phyloP scores from a whole-genome alignment of 2,888 invertebrate genomes.

The Rhingia rostrata region DNA sequence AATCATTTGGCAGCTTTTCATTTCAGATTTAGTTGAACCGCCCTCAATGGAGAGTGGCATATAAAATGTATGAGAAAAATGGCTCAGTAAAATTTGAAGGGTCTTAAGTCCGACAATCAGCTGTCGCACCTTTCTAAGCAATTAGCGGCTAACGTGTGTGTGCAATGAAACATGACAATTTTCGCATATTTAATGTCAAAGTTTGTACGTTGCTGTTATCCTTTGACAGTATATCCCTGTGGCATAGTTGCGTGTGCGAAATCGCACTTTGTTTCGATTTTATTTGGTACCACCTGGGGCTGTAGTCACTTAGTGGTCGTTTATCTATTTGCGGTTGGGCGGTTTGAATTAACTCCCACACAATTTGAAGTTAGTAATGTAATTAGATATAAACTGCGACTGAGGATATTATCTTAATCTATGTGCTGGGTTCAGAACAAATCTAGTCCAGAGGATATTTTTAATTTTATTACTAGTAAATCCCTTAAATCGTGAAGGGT shows the following conservation, averaged over 20 bases:
- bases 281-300: constrained; percentile 7
- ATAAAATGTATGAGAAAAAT: background rate
- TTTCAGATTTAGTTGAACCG: constrained; percentile 36
- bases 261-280: constrained; percentile 32
- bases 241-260: constrained; percentile 8
- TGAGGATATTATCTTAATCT: constrained; percentile 28
- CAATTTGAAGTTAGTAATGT: constrained; percentile 27
- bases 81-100: background rate
- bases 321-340: background rate
- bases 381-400: constrained; percentile 24
- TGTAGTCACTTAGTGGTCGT: constrained; percentile 17
- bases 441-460: constrained; percentile 38
- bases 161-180: constrained; percentile 23
- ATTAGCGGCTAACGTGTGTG: background rate
- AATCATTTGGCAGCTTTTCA: constrained; percentile 60
- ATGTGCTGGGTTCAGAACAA: background rate
- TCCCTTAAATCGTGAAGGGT: constrained; percentile 25
- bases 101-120: constrained; percentile 15
- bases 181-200: constrained; percentile 6
- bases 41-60: constrained; percentile 2
- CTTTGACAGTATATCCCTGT: background rate
- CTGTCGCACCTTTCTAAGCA: background rate
- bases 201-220: constrained; percentile 7
- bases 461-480: constrained; percentile 36
- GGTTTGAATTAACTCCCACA: background rate